Base-by-base conservation (phyloP, 2,888 invertebrate species). In the Tachina fera region DNA sequence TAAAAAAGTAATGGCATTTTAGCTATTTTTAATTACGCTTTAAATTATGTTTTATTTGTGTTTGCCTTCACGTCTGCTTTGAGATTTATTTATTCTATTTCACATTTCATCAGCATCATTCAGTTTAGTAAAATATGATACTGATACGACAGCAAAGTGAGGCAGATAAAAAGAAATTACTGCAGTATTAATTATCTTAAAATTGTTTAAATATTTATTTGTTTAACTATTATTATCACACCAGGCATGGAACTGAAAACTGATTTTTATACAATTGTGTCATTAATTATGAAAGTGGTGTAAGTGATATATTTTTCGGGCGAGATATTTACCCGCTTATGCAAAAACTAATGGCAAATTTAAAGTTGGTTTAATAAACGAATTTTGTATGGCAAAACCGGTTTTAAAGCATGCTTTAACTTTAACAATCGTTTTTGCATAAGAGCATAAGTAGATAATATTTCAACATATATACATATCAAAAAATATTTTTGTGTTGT, bases 101-200 rank as follows among this genome's bases (percentile, higher is more conserved):
- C 31, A 51, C 31, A 61, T 51, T 51, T 71, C 70, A 45, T 45
- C 63, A 70, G 14, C 53, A 45, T 14, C 45, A 39, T 14, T 51
- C n/a, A 31, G 31, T 31, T 9, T 43, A 49, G n/a, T 9, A 8
- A 45, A n/a, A 47, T 14, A 49, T 13, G 11, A 1, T 47, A 41
- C 9, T 43, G 61, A 60, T 61, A 53, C n/a, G n/a, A n/a, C 22
- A 41, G 13, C 22, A 43, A 31, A 10, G 14, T 51, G n/a, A 31
- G 5, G 14, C n/a, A 80, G 84, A 76, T 67, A 81, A 77, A 51
- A 19, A 22, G 19, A 72, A 77, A 78, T 78, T 78, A 71, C 78
- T 85, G 85, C 85, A 85, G 82, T 85, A 72, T 70, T 75, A 74
- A 72, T 77, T 70, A 83, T 71, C 56, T 63, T 79, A 63, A 58